These are phyloP conservation scores for Diuraphis noxia DNA, from an alignment of 1,140 invertebrate species.

Conservation along the genomic window DNA sequence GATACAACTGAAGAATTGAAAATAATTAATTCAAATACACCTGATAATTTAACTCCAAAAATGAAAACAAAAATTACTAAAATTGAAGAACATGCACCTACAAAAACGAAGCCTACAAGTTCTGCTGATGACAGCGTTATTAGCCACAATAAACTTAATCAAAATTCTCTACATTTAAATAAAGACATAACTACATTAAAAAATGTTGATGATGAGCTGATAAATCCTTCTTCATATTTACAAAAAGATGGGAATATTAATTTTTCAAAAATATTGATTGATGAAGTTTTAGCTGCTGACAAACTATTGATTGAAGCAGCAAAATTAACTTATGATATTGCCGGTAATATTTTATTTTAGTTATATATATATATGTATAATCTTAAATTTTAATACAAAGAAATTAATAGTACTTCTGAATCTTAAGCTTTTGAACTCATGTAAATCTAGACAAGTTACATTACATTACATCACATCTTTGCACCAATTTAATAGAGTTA, in stretches of 20 bases:
- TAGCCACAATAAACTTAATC: not conserved
- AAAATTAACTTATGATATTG: conserved; percentile 81
- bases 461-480: no score
- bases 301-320: conserved; percentile 76
- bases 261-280: conserved; percentile 77
- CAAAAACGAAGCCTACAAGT: conserved; percentile 10
- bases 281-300: conserved; percentile 83
- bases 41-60: conserved; percentile 31
- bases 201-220: conserved; percentile 26
- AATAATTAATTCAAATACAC: not conserved
- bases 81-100: conserved; percentile 6
- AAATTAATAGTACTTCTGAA: no score
- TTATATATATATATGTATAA: not conserved
- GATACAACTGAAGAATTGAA: not conserved
- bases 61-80: conserved; percentile 23
- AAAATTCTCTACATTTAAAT: not conserved
- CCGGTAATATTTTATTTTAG: conserved; percentile 64
- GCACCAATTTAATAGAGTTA: not conserved
- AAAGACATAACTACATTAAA: conserved; percentile 18
- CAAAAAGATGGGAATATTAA: conserved; percentile 73
- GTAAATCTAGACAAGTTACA: not conserved
- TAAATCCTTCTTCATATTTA: conserved; percentile 63
- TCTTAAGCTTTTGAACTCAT: not conserved
- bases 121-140: conserved; percentile 24
- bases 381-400: not conserved